Evolutionary conservation across 2,113 vertebrate genomes (phyloP), one percentile per base, ranked within the genome.

Genomic region (Numida meleagris): DNA sequence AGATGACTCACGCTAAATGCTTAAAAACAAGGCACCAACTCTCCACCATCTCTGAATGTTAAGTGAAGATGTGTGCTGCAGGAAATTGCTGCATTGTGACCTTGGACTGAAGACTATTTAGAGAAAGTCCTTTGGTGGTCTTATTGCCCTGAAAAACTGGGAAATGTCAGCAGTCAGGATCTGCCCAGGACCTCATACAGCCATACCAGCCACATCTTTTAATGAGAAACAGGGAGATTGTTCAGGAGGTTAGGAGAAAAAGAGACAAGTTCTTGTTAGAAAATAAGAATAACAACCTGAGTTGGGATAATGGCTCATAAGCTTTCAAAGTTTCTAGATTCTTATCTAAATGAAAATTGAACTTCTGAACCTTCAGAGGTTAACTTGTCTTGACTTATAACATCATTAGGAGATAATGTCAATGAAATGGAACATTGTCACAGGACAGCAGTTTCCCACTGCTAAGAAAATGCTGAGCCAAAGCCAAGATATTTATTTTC

Each of bases 401-500:
- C 78, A 57, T 91, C 80, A 58, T 97, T 95, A 95, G 66, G 77
- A 94, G 73, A 95, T 34, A 91, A 93, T 82, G 88, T 90, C 94
- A 93, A 42, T 73, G 70, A 88, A 75, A 92, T 65, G 70, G 88
- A 97, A 82, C 62, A 18, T 23, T 95, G 94, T 91, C 88, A 95
- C 92, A 97, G 66, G 92, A 82, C 82, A 84, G 88, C 88, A 86
- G 86, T 90, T 97, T 95, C 94, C 94, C 61, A 84, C 90, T 95
- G 93, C 53, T 96, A 96, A 94, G 88, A 83, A 97, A 95, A 96
- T 65, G 88, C 94, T 93, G 94, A 94, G 86, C 76, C 40, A 83
- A 90, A 90, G 92, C 93, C 95, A 95, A 96, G 90, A 84, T 93
- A 95, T 88, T 96, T 95, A 95, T 95, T 97, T 97, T 95, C 95